These are phyloP conservation scores for Drosophila eohydei DNA, from an alignment of 2,888 invertebrate genomes.

Conservation along the genomic window DNA sequence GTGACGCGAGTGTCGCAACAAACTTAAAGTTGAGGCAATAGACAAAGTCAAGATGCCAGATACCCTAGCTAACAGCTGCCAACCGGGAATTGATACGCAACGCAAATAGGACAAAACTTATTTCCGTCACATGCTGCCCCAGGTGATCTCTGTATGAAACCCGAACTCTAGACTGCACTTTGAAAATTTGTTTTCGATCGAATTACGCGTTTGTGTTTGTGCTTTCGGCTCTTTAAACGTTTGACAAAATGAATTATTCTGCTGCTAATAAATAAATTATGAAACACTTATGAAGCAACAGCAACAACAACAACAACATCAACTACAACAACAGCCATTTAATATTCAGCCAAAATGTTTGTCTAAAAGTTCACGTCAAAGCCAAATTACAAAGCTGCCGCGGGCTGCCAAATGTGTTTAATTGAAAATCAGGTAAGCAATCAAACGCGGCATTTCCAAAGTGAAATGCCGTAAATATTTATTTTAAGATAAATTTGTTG, in stretches of 20 bases:
- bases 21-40: constrained; percentile 44
- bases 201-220: constrained; percentile 14
- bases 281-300: constrained; percentile 51
- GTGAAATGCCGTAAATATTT: constrained; percentile 6
- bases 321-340: not conserved
- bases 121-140: constrained; percentile 6
- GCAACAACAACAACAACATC: constrained; percentile 2
- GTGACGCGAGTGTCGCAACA: constrained; percentile 44
- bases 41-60: constrained; percentile 40
- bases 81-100: constrained; percentile 25
- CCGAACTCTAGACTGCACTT: constrained; percentile 24
- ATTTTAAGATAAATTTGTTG: not conserved
- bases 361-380: constrained; percentile 32
- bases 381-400: constrained; percentile 23
- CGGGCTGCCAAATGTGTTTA: constrained; percentile 10
- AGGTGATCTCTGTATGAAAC: constrained; percentile 6
- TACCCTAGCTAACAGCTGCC: constrained; percentile 15
- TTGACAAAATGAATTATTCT: constrained; percentile 27
- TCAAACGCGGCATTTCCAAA: constrained; percentile 1
- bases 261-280: constrained; percentile 51
- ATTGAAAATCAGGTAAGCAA: constrained; percentile 56
- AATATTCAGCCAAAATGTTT: constrained; percentile 34
- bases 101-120: constrained; percentile 23
- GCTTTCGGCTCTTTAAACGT: constrained; percentile 16
- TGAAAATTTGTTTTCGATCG: constrained; percentile 13